A percentile compares a stretch with the other conserved stretches of the same genome.
phyloP scores from a whole-genome alignment of 2,113 vertebrate species.

The Herpailurus yagouaroundi region DNA sequence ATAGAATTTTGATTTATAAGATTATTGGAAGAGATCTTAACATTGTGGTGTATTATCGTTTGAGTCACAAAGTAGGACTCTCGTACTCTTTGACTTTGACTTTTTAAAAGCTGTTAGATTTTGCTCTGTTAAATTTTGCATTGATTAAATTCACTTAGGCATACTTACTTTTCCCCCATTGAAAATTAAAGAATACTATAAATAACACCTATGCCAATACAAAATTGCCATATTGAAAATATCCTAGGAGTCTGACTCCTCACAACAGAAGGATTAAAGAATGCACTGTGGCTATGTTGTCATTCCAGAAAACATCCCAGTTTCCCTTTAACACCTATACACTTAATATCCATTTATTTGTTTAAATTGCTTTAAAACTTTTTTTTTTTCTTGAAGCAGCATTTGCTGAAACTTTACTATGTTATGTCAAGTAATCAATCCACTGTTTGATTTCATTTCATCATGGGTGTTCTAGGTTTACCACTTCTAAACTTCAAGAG shows the following conservation, averaged over 20 bases:
- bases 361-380: conserved; percentile 12
- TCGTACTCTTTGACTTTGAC: not conserved
- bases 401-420: conserved; percentile 44
- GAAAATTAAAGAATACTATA: conserved; percentile 41
- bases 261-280: not conserved
- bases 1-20: conserved; percentile 21
- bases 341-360: not conserved
- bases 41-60: not conserved
- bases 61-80: not conserved
- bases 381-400: conserved; percentile 17
- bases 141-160: not conserved
- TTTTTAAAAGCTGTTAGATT: conserved; percentile 12
- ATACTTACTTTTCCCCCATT: not conserved
- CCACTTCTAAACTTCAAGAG: not conserved
- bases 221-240: not conserved
- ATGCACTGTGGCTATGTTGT: not conserved
- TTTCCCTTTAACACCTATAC: not conserved
- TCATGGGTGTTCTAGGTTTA: not conserved
- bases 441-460: conserved; percentile 43
- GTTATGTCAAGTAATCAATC: conserved; percentile 16
- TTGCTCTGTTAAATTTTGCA: not conserved
- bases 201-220: not conserved
- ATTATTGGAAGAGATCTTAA: conserved; percentile 9
- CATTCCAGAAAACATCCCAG: not conserved
- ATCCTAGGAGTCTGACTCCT: not conserved